A percentile compares a stretch with the other conserved stretches of the same genome.
These are phyloP conservation scores for Chinchilla lanigera DNA, from an alignment of 2,113 vertebrate genomes.

Conservation along the genomic window DNA sequence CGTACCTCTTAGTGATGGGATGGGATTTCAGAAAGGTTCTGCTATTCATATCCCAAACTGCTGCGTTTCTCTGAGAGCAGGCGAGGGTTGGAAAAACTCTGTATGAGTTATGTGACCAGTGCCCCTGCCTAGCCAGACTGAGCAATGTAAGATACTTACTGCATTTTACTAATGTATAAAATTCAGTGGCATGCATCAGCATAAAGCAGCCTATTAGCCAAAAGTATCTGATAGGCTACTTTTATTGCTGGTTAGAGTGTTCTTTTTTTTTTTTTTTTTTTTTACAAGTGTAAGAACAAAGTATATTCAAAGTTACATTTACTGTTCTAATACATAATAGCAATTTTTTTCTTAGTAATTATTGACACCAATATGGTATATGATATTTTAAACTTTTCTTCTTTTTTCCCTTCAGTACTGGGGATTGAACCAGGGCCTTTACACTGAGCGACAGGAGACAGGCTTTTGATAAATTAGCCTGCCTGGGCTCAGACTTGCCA, in stretches of 20 bases:
- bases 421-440: background rate
- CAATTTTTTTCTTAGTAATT: no score
- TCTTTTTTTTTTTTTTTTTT: slow-evolving; percentile 43
- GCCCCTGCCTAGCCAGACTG: slow-evolving; percentile 26
- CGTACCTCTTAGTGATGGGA: background rate
- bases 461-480: background rate
- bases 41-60: slow-evolving; percentile 6
- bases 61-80: background rate
- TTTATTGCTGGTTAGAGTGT: slow-evolving; percentile 38
- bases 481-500: background rate
- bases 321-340: slow-evolving; percentile 14
- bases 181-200: slow-evolving; percentile 45
- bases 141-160: slow-evolving; percentile 34
- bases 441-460: background rate
- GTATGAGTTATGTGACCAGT: slow-evolving; percentile 14
- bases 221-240: slow-evolving; percentile 50
- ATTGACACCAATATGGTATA: background rate
- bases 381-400: slow-evolving; percentile 8
- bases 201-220: slow-evolving; percentile 51
- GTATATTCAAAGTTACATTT: background rate
- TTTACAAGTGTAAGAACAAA: slow-evolving; percentile 34
- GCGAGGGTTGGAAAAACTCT: slow-evolving; percentile 46
- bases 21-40: slow-evolving; percentile 4
- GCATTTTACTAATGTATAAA: slow-evolving; percentile 65
- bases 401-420: background rate